Percentiles rank a stretch among this genome's conserved stretches.
These are phyloP conservation scores for Etheostoma nigrum DNA, from an alignment of 2,797 vertebrate species.

Conservation along the genomic window DNA sequence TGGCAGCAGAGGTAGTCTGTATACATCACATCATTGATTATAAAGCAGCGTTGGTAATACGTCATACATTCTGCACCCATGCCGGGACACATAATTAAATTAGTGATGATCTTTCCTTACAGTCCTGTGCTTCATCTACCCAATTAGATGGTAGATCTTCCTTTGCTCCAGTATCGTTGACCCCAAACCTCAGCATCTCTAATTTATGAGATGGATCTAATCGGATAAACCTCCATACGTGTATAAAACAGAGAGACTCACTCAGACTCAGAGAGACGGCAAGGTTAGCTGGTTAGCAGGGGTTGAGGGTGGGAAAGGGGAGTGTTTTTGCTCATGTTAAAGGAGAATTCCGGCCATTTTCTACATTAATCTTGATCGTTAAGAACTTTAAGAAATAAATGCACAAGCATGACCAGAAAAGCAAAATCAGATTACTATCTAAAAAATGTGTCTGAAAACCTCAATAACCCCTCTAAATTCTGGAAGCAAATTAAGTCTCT, in stretches of 20 bases:
- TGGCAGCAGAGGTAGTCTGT: slow-evolving; percentile 45
- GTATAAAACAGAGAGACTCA: not conserved
- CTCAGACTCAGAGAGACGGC: not conserved
- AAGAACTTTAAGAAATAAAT: no score
- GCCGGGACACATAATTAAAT: slow-evolving; percentile 30
- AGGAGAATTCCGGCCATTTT: no score
- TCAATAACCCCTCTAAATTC: no score
- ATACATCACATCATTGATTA: slow-evolving; percentile 47
- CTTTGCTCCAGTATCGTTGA: slow-evolving; percentile 32
- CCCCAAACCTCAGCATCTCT: slow-evolving; percentile 33
- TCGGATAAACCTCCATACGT: slow-evolving; percentile 24
- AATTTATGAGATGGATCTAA: slow-evolving; percentile 33
- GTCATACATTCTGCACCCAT: slow-evolving; percentile 2
- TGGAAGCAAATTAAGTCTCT: no score
- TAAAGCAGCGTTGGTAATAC: slow-evolving; percentile 1
- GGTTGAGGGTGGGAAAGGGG: slow-evolving; percentile 3
- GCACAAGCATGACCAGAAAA: no score
- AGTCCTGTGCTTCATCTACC: slow-evolving; percentile 19
- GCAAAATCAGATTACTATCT: no score
- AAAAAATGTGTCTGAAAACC: no score
- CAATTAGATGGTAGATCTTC: slow-evolving; percentile 34
- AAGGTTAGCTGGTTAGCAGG: not conserved
- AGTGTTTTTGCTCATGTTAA: slow-evolving; percentile 42
- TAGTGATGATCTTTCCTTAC: slow-evolving; percentile 27
- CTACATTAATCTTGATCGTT: no score